Percentiles rank a stretch among this genome's conserved stretches.
Conservation (phyloP, 2,797 vertebrate species). For the Sebastiscus albofasciatus region DNA sequence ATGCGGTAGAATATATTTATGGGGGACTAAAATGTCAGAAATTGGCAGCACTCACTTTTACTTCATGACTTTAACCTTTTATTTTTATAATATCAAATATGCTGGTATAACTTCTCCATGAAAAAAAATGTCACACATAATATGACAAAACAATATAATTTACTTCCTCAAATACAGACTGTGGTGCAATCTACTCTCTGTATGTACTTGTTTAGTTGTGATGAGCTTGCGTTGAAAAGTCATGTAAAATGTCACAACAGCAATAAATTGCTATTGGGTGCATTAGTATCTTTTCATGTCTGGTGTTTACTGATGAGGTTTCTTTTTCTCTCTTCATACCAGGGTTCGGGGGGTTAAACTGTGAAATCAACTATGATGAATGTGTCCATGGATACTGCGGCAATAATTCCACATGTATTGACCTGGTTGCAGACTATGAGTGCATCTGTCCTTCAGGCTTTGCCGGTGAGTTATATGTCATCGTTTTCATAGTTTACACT, state of each 20-base stretch:
- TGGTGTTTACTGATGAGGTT: slow-evolving; percentile 50
- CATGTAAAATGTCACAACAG: slow-evolving; percentile 26
- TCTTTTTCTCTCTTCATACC: slow-evolving; percentile 41
- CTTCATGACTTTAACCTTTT: slow-evolving; percentile 68
- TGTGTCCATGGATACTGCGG: slow-evolving; percentile 80
- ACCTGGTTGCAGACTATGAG: slow-evolving; percentile 80
- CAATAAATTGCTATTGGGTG: slow-evolving; percentile 29
- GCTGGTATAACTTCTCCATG: slow-evolving; percentile 34
- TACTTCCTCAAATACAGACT: slow-evolving; percentile 30
- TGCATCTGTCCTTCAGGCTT: slow-evolving; percentile 83
- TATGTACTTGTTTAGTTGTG: slow-evolving; percentile 8
- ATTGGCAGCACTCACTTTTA: slow-evolving; percentile 72
- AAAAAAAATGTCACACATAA: slow-evolving; percentile 17
- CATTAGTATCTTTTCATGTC: slow-evolving; percentile 49
- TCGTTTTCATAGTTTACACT: slow-evolving; percentile 58
- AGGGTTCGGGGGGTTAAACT: slow-evolving; percentile 82
- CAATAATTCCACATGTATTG: slow-evolving; percentile 85
- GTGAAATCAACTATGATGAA: slow-evolving; percentile 86
- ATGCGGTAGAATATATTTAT: slow-evolving; percentile 88
- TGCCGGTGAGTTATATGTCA: slow-evolving; percentile 77
- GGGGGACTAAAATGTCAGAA: slow-evolving; percentile 86
- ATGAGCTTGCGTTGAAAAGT: slow-evolving; percentile 13
- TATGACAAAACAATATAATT: background rate
- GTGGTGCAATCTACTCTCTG: slow-evolving; percentile 6
- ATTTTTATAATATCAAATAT: slow-evolving; percentile 57